These are phyloP conservation scores for Galeopsomyia nigrocyanea DNA, from an alignment of 2,888 invertebrate genomes.

Conservation along the genomic window DNA sequence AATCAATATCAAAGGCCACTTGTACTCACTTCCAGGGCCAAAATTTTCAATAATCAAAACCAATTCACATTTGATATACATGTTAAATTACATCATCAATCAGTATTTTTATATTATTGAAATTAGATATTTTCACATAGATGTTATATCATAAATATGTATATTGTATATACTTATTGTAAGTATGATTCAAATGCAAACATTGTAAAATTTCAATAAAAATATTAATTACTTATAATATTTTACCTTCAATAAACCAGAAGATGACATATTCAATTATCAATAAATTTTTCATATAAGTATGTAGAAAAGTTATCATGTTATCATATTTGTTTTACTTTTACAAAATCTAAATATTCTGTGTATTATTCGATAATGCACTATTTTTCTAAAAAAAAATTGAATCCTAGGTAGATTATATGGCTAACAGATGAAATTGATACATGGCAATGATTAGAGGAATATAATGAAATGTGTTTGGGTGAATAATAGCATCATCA, in stretches of 20 bases:
- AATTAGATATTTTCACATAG: constrained; percentile 8
- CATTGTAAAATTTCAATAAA: constrained; percentile 15
- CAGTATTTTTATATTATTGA: too few species aligned
- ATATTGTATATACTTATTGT: constrained; percentile 47
- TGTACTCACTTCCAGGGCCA: constrained; percentile 56
- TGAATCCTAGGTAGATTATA: too few species aligned
- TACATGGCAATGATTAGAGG: constrained; percentile 2
- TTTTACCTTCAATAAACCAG: constrained; percentile 19
- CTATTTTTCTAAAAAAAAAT: constrained; percentile 17
- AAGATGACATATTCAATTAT: too few species aligned
- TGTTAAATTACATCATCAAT: too few species aligned
- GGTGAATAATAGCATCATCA: constrained; percentile 26
- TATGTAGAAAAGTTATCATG: constrained; percentile 19
- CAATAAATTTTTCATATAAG: constrained; percentile 18
- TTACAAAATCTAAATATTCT: constrained; percentile 5
- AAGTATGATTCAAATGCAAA: constrained; percentile 16
- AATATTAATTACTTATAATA: constrained; percentile 31
- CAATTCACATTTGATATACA: too few species aligned
- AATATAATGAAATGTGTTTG: constrained; percentile 1
- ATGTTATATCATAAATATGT: constrained; percentile 31
- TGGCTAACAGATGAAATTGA: too few species aligned
- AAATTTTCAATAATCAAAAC: constrained; percentile 20
- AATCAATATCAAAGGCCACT: constrained; percentile 46
- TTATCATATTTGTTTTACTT: background rate
- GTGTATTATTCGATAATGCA: constrained; percentile 5